A percentile compares a stretch with the other conserved stretches of the same genome.
Evolutionary conservation across 1,140 invertebrate species (phyloP).

Genomic region (Drosophila neocordata): DNA sequence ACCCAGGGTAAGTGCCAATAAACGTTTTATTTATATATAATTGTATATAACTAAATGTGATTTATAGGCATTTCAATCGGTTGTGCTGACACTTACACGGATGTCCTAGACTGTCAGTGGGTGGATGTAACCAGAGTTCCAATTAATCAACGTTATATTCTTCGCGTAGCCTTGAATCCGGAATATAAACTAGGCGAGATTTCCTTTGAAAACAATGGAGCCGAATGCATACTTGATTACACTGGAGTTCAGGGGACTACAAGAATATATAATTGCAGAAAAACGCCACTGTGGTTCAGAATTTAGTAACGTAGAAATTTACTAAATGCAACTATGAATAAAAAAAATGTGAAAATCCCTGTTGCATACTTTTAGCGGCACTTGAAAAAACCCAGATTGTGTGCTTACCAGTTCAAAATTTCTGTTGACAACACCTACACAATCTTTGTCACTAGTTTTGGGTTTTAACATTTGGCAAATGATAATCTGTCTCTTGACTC

Average conservation of each 20-base stretch:
- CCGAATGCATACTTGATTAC: constrained; percentile 91
- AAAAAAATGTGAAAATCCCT: not conserved
- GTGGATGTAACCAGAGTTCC: constrained; percentile 95
- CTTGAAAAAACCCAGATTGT: no score
- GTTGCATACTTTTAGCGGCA: not conserved
- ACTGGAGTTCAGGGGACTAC: constrained; percentile 86
- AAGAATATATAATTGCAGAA: constrained; percentile 88
- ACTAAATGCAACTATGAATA: constrained; percentile 4
- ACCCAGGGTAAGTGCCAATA: constrained; percentile 86
- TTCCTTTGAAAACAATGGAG: constrained; percentile 95
- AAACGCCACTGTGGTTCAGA: constrained; percentile 85
- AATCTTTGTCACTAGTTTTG: no score
- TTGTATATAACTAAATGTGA: constrained; percentile 28
- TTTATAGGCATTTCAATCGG: constrained; percentile 94
- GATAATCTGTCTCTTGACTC: no score
- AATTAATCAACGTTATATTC: constrained; percentile 90
- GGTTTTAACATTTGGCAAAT: no score
- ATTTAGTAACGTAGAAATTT: constrained; percentile 5
- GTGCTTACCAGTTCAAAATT: no score
- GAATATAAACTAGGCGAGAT: constrained; percentile 92
- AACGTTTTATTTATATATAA: constrained; percentile 35
- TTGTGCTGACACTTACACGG: constrained; percentile 95
- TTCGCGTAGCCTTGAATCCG: constrained; percentile 92
- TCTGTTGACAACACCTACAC: no score
- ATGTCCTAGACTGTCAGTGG: constrained; percentile 98